Conservation (phyloP, 2,888 invertebrate genomes). For the Lasioglossum vierecki region DNA sequence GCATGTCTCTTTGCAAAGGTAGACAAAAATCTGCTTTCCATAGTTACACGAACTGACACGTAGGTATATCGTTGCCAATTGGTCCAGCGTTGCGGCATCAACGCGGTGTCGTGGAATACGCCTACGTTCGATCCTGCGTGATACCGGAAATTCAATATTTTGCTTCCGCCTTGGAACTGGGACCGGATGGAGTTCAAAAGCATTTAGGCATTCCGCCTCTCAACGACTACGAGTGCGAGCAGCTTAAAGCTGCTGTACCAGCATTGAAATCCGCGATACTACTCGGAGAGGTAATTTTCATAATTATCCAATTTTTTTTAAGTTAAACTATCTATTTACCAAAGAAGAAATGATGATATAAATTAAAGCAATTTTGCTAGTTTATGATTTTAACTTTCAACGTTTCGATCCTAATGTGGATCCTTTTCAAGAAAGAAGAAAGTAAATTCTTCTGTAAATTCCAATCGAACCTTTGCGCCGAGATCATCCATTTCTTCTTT, state of each 20-base stretch:
- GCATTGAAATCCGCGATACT: conserved; percentile 66
- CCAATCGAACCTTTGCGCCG: no score
- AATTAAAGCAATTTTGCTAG: no score
- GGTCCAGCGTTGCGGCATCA: conserved; percentile 58
- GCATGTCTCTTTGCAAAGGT: conserved; percentile 86
- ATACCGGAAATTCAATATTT: conserved; percentile 77
- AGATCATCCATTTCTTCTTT: no score
- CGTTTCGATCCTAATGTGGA: no score
- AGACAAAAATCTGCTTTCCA: background rate
- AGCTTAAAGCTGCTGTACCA: conserved; percentile 68
- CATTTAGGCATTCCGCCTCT: conserved; percentile 76
- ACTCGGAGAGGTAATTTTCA: conserved; percentile 73
- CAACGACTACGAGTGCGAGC: conserved; percentile 68
- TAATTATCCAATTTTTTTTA: background rate
- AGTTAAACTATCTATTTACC: background rate
- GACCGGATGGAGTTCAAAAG: conserved; percentile 77
- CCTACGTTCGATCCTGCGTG: conserved; percentile 76
- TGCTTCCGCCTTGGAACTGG: conserved; percentile 75
- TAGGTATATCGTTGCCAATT: background rate
- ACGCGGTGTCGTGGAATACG: conserved; percentile 74
- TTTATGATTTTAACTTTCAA: no score
- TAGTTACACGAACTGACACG: background rate
- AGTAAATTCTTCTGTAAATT: no score
- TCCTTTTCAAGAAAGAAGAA: no score
- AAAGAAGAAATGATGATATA: no score